These are phyloP conservation scores for Eledona agricola DNA, from an alignment of 2,888 invertebrate species.

Conservation along the genomic window DNA sequence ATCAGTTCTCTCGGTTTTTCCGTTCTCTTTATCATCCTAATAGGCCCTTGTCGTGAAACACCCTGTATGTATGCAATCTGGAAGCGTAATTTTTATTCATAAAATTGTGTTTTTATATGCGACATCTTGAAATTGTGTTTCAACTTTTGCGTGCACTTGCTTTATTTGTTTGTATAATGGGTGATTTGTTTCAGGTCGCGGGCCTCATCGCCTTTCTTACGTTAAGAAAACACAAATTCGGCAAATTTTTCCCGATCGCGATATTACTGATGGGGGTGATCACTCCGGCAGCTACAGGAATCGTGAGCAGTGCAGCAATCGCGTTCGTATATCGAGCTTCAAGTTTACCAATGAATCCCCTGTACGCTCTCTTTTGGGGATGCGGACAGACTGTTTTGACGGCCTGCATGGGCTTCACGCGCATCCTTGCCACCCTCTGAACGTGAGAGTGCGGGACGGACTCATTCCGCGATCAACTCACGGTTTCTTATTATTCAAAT, in stretches of 20 bases:
- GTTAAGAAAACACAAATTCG: constrained; percentile 91
- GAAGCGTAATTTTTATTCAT: no score
- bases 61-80: no score
- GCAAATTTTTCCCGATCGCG: constrained; percentile 90
- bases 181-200: constrained; percentile 70
- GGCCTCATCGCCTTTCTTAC: constrained; percentile 91
- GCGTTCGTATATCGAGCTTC: constrained; percentile 94
- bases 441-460: constrained; percentile 30
- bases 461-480: constrained; percentile 12
- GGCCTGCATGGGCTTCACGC: constrained; percentile 90
- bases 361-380: constrained; percentile 94
- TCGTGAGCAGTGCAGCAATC: constrained; percentile 89
- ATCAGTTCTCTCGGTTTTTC: no score
- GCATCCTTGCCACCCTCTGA: constrained; percentile 83
- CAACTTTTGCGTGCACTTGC: no score
- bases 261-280: constrained; percentile 90
- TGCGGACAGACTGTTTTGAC: constrained; percentile 91
- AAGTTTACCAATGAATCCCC: constrained; percentile 86
- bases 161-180: no score
- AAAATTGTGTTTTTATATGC: no score
- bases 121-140: no score
- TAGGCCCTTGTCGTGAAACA: no score
- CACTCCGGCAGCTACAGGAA: constrained; percentile 87
- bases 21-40: no score
- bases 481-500: constrained; percentile 38